A percentile compares a stretch with the other conserved stretches of the same genome.
Evolutionary conservation across 2,888 invertebrate species (phyloP).

Genomic region (Tetanocera ferruginea): DNA sequence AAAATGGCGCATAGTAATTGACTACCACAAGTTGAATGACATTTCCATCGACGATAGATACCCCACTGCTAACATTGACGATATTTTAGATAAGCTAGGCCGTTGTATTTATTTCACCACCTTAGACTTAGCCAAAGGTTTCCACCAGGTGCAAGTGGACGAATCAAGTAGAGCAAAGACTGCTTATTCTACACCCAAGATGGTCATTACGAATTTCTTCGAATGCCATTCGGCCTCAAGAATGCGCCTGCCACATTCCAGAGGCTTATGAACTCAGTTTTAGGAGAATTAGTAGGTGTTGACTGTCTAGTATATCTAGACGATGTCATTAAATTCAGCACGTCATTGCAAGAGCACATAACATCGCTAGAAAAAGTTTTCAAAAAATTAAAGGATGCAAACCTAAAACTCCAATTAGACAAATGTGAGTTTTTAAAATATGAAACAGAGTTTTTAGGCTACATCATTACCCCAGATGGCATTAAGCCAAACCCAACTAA

Average conservation of each 20-base stretch:
- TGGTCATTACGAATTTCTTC: conserved; percentile 57
- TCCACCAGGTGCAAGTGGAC: conserved; percentile 58
- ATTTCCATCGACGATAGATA: too few relatives aligned
- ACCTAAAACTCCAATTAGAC: conserved; percentile 44
- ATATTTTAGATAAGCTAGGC: too few relatives aligned
- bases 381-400: neutral
- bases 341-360: conserved; percentile 36
- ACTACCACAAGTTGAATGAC: too few relatives aligned
- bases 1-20: too few relatives aligned
- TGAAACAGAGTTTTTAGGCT: conserved; percentile 53
- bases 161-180: conserved; percentile 52
- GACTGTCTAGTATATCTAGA: conserved; percentile 51
- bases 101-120: too few relatives aligned
- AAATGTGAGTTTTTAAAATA: too few relatives aligned
- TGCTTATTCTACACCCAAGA: conserved; percentile 51
- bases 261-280: conserved; percentile 55
- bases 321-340: conserved; percentile 47
- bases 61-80: too few relatives aligned
- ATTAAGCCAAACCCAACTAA: conserved; percentile 57
- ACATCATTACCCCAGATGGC: conserved; percentile 56
- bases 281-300: conserved; percentile 41
- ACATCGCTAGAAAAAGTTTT: conserved; percentile 28
- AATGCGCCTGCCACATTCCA: conserved; percentile 60
- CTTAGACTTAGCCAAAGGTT: conserved; percentile 57
- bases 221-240: conserved; percentile 58